phyloP scores from a whole-genome alignment of 2,888 invertebrate species.

The Esperia sulphurella region DNA sequence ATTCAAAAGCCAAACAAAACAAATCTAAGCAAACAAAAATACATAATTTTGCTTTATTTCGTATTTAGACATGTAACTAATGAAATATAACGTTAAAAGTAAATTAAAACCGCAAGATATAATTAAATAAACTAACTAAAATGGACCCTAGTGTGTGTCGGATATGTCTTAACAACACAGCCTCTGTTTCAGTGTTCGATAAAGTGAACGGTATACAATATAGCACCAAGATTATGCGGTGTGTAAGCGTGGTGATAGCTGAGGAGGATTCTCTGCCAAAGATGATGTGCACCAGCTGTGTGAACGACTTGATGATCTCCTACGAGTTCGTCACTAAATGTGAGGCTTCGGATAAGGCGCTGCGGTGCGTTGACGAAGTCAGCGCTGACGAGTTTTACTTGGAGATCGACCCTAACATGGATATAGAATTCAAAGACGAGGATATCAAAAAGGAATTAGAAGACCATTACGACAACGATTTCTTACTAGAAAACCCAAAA shows the following conservation, averaged over 20 bases:
- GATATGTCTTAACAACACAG: conserved; percentile 54
- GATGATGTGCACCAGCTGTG: conserved; percentile 52
- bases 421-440: conserved; percentile 14
- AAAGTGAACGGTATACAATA: conserved; percentile 45
- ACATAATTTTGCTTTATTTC: no score
- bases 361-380: conserved; percentile 38
- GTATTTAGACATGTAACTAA: no score
- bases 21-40: no score
- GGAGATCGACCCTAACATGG: conserved; percentile 19
- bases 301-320: conserved; percentile 41
- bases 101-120: no score
- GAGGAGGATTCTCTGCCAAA: conserved; percentile 59
- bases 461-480: conserved; percentile 11
- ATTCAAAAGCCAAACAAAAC: no score
- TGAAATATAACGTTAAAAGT: no score
- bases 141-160: conserved; percentile 48
- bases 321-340: conserved; percentile 58
- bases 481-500: conserved; percentile 16
- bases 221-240: conserved; percentile 52
- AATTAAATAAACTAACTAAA: neutral
- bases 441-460: conserved; percentile 4
- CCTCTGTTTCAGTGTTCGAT: conserved; percentile 50
- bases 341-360: conserved; percentile 50
- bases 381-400: conserved; percentile 22
- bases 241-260: conserved; percentile 44